Conservation (phyloP, 2,888 invertebrate genomes). For the Ischnus inquisitorius region DNA sequence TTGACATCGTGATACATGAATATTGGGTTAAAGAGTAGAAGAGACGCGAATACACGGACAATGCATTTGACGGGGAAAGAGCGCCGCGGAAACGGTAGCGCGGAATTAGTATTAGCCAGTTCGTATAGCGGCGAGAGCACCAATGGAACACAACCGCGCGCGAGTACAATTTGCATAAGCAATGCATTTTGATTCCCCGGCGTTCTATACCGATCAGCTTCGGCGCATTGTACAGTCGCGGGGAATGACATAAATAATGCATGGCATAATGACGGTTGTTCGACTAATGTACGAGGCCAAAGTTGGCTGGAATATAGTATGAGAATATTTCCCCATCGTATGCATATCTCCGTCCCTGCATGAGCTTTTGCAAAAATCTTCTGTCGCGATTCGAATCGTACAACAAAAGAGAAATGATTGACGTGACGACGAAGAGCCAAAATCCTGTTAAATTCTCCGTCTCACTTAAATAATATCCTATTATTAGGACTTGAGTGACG, state of each 20-base stretch:
- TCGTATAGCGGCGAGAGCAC: slow-evolving; percentile 35
- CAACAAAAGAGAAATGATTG: slow-evolving; percentile 2
- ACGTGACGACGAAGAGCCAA: slow-evolving; percentile 18
- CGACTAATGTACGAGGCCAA: slow-evolving; percentile 60
- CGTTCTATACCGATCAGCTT: slow-evolving; percentile 57
- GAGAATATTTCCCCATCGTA: neutral
- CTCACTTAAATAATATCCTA: slow-evolving; percentile 9
- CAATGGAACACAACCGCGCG: slow-evolving; percentile 38
- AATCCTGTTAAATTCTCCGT: slow-evolving; percentile 30
- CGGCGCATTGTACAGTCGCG: slow-evolving; percentile 75
- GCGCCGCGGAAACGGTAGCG: neutral
- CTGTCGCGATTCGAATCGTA: slow-evolving; percentile 38
- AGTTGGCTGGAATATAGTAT: slow-evolving; percentile 30
- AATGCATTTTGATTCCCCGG: slow-evolving; percentile 84
- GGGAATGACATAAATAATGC: slow-evolving; percentile 84
- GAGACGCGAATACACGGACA: neutral
- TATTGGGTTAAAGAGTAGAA: neutral
- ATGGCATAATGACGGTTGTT: slow-evolving; percentile 80
- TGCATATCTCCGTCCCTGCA: neutral
- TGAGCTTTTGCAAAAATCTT: slow-evolving; percentile 29
- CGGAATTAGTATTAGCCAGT: slow-evolving; percentile 43
- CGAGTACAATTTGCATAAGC: slow-evolving; percentile 83
- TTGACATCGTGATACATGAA: neutral
- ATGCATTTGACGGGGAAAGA: slow-evolving; percentile 2
- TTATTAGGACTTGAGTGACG: neutral